Percentiles rank a stretch among this genome's conserved stretches.
Evolutionary conservation across 2,797 vertebrate species (phyloP).

Genomic region (Petrocephalus sullivani): DNA sequence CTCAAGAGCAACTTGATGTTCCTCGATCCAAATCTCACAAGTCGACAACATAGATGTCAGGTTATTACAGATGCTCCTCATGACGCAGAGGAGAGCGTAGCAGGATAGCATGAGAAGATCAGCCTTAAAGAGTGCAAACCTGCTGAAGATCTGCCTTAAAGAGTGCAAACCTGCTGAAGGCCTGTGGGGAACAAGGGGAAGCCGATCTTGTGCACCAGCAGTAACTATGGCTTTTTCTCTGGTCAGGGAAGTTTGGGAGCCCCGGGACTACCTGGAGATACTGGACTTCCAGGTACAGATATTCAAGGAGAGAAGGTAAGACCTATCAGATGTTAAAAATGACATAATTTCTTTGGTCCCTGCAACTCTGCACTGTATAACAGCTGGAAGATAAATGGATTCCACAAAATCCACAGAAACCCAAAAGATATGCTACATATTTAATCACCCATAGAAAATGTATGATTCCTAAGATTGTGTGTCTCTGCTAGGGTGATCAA

Average conservation of each 20-base stretch:
- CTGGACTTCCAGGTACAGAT: constrained; percentile 67
- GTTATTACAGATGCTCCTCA: background rate
- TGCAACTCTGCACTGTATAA: background rate
- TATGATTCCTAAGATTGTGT: background rate
- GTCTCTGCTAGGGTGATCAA: constrained; percentile 51
- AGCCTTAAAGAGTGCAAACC: background rate
- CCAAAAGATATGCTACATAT: background rate
- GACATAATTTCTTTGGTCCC: constrained; percentile 5
- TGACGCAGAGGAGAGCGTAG: background rate
- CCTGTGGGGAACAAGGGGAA: background rate
- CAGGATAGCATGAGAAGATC: background rate
- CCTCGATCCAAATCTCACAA: background rate
- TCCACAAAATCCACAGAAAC: background rate
- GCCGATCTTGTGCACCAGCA: background rate
- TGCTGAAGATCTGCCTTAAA: background rate
- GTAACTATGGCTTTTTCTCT: constrained; percentile 29
- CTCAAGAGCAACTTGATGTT: background rate
- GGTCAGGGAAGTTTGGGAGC: constrained; percentile 68
- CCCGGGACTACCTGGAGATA: constrained; percentile 61
- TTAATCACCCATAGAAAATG: background rate
- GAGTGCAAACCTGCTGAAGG: background rate
- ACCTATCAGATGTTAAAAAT: background rate
- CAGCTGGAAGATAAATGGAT: background rate
- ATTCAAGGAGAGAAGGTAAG: constrained; percentile 72
- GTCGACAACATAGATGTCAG: background rate